Evolutionary conservation across 2,797 vertebrate species (phyloP), one percentile per base, ranked within the genome.

Genomic region (Scleropages formosus): DNA sequence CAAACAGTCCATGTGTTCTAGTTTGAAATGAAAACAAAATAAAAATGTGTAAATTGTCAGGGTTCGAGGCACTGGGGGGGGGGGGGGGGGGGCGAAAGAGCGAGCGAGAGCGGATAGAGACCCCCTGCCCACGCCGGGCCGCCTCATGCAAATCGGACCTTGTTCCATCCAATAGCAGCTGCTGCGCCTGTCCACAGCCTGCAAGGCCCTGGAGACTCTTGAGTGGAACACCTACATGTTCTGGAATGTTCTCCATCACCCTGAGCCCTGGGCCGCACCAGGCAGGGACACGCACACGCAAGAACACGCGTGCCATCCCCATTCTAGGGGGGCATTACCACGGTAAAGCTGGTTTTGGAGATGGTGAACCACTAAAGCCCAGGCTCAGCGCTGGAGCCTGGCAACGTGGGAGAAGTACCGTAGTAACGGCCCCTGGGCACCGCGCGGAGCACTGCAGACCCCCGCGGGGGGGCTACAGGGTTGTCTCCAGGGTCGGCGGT

Each of bases 121-220:
- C 74, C 67, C 68, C 74, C 78, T 71, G 68, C 79, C 78, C 63
- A 60, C 51, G 75, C 74, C 24, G 16, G 70, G 75, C 78, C 72
- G 73, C 77, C 82, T 82, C 78, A 82, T 80, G 82, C 80, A 82
- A 83, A 83, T 81, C 78, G 79, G 75, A 74, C 68, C 75, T 62
- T 64, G 76, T 67, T 74, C 79, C 78, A 78, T 75, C 72, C 77
- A 64, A 78, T 78, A 80, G 77, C 20, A 20, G 53, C 58, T 51
- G 7, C 1, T 24, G 13, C 58, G 10, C n/a, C 53, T 24, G 20
- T 60, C 18, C 62, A 61, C 39, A 53, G 53, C 18, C 62, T 31
- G 46, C 18, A 46, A 8, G 44, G 16, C n/a, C 16, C n/a, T 18
- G 18, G 18, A 18, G 7, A 4, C 44, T 26, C 22, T 49, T 22